phyloP scores from a whole-genome alignment of 1,140 invertebrate genomes.

The Spodoptera litura region DNA sequence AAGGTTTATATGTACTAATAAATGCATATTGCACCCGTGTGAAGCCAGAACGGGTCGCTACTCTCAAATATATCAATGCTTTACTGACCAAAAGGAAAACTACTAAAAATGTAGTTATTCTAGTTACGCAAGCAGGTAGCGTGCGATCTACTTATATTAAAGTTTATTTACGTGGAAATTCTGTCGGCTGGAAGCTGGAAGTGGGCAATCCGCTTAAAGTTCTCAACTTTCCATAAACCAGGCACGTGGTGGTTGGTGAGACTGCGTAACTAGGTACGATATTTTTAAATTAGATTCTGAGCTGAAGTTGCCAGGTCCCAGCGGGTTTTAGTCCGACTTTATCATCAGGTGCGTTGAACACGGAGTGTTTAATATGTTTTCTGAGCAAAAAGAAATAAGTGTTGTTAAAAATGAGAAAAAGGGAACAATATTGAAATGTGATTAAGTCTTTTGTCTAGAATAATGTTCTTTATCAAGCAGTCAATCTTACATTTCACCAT shows the following conservation, averaged over 20 bases:
- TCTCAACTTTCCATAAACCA: constrained; percentile 21
- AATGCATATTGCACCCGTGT: too few species aligned
- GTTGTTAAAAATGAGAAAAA: too few species aligned
- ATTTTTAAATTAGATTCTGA: constrained; percentile 35
- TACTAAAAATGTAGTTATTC: constrained; percentile 9
- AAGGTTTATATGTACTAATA: too few species aligned
- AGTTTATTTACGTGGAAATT: constrained; percentile 37
- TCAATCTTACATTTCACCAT: too few species aligned
- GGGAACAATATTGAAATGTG: too few species aligned
- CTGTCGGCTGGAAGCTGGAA: background rate
- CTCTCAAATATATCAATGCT: too few species aligned
- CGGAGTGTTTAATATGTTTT: too few species aligned
- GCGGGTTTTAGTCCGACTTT: background rate
- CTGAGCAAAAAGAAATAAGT: too few species aligned
- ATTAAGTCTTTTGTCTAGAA: too few species aligned
- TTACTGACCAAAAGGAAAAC: background rate
- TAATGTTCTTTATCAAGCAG: too few species aligned
- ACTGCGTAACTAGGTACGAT: constrained; percentile 18
- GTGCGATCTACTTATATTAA: constrained; percentile 31
- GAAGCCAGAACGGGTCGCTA: too few species aligned
- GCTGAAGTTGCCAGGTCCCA: background rate
- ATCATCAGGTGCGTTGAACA: background rate
- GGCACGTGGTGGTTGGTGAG: constrained; percentile 2
- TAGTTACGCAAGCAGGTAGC: constrained; percentile 1
- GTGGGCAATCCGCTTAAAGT: constrained; percentile 35